phyloP scores from a whole-genome alignment of 1,140 invertebrate genomes.

The Drosophila cardini region DNA sequence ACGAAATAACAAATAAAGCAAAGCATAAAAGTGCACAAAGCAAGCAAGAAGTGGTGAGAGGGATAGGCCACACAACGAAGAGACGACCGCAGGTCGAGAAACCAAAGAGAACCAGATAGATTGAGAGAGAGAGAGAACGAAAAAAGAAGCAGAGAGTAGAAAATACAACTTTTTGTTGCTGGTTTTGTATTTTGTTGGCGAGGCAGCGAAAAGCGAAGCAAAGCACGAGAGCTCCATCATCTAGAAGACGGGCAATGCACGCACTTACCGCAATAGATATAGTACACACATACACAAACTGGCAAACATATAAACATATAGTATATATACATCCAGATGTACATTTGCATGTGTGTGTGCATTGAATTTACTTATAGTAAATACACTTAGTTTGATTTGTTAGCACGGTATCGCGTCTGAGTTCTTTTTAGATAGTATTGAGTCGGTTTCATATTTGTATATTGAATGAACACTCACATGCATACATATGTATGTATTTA shows the following conservation, averaged over 20 bases:
- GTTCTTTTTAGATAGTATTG: conserved; percentile 21
- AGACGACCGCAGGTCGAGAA: conserved; percentile 39
- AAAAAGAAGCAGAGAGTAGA: conserved; percentile 53
- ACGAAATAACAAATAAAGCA: conserved; percentile 78
- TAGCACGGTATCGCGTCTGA: conserved; percentile 47
- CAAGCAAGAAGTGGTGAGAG: conserved; percentile 48
- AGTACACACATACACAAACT: conserved; percentile 45
- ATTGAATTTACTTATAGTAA: conserved; percentile 50
- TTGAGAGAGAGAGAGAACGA: conserved; percentile 2
- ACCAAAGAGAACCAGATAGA: conserved; percentile 19
- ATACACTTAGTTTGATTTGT: conserved; percentile 79
- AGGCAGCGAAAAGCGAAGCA: conserved; percentile 66
- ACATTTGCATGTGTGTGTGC: not conserved
- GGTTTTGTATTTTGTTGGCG: conserved; percentile 36
- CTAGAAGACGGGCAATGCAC: conserved; percentile 68
- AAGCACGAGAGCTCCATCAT: conserved; percentile 62
- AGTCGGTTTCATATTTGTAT: conserved; percentile 14
- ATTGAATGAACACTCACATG: conserved; percentile 1
- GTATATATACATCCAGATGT: not conserved
- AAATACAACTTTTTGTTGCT: conserved; percentile 71
- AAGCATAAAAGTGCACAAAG: conserved; percentile 80
- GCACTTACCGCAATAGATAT: conserved; percentile 59
- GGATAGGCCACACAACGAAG: conserved; percentile 35
- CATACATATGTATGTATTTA: not conserved
- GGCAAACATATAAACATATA: not conserved